Percentiles rank a stretch among this genome's conserved stretches.
Conservation (phyloP, 2,888 invertebrate species). For the Torymus auratus region DNA sequence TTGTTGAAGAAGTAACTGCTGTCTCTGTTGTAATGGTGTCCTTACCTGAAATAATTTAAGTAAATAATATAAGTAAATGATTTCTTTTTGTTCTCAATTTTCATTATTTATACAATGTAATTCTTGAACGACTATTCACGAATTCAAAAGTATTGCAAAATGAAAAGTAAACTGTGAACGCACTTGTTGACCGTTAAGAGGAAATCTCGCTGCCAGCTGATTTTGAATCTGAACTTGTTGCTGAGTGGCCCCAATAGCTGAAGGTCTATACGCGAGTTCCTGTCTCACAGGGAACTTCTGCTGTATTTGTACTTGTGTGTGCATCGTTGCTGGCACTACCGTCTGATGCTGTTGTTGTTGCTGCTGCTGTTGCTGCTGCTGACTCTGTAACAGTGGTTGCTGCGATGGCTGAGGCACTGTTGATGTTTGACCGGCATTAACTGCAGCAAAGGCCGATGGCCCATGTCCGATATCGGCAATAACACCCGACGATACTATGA, state of each 20-base stretch:
- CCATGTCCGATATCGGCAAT: conserved; percentile 65
- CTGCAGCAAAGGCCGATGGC: conserved; percentile 73
- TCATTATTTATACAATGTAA: too few species aligned
- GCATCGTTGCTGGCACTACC: conserved; percentile 62
- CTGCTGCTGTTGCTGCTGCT: conserved; percentile 57
- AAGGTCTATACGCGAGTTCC: conserved; percentile 70
- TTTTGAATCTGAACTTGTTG: conserved; percentile 66
- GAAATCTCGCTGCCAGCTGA: conserved; percentile 71
- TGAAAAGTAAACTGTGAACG: conserved; percentile 52
- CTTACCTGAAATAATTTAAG: conserved; percentile 48
- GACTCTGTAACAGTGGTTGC: conserved; percentile 48
- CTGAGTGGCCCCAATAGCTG: conserved; percentile 58
- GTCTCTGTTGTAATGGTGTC: conserved; percentile 60
- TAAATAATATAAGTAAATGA: too few species aligned
- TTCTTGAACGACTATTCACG: too few species aligned
- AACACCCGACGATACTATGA: conserved; percentile 66
- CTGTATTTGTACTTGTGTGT: conserved; percentile 73
- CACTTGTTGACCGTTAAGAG: conserved; percentile 73
- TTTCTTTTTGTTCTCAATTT: too few species aligned
- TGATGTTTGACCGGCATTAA: conserved; percentile 70
- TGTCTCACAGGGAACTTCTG: conserved; percentile 73
- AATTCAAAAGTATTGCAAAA: background rate
- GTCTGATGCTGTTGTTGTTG: conserved; percentile 55
- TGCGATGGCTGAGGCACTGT: conserved; percentile 69
- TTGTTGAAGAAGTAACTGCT: conserved; percentile 67